These are phyloP conservation scores for Pantherophis alleghaniensis DNA, from an alignment of 2,797 vertebrate species.

Conservation along the genomic window DNA sequence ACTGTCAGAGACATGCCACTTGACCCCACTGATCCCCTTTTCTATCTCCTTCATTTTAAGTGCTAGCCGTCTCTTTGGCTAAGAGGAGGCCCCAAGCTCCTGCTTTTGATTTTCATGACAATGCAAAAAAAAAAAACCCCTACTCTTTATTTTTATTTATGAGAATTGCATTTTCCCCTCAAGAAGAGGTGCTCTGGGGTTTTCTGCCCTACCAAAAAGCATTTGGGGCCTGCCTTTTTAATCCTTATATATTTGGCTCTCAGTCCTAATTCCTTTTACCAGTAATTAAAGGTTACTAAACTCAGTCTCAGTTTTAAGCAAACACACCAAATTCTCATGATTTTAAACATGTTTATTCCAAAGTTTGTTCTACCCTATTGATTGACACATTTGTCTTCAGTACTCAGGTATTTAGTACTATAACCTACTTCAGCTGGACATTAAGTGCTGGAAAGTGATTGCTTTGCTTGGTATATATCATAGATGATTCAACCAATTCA, in stretches of 20 bases:
- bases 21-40: not conserved
- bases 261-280: not conserved
- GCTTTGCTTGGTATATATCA: not conserved
- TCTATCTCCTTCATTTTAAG: not conserved
- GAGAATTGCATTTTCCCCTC: not conserved
- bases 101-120: not conserved
- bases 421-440: not conserved
- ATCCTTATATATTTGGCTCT: not conserved
- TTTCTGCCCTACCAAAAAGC: not conserved
- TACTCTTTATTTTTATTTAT: not conserved
- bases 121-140: not conserved
- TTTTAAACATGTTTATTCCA: not conserved
- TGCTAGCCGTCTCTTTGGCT: not conserved
- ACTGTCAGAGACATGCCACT: too few species aligned
- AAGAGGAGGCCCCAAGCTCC: not conserved
- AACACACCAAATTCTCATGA: not conserved
- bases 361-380: not conserved
- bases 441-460: not conserved
- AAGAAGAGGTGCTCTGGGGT: not conserved
- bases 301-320: not conserved
- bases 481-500: not conserved
- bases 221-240: not conserved
- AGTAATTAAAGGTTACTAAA: not conserved
- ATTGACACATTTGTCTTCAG: not conserved
- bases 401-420: not conserved